Evolutionary conservation across 2,113 vertebrate genomes (phyloP).

Genomic region (Furnarius figulus): DNA sequence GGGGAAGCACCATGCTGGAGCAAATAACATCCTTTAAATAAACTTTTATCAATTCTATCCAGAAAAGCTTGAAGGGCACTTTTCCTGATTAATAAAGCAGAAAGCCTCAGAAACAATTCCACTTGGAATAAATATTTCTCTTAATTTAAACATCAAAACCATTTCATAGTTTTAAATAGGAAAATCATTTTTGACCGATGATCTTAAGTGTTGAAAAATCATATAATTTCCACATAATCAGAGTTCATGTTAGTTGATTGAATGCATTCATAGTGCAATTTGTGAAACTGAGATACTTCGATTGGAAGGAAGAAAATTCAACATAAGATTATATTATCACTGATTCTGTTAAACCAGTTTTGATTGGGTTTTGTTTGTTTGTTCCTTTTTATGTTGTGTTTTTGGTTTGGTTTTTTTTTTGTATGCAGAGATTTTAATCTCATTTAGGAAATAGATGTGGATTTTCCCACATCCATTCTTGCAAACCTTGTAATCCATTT

Average conservation of each 20-base stretch:
- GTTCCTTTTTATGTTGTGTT: no score
- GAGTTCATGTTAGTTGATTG: neutral
- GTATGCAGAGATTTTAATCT: neutral
- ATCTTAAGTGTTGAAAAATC: neutral
- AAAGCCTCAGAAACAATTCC: neutral
- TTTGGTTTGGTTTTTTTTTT: neutral
- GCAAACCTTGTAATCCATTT: neutral
- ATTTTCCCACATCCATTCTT: rapidly evolving
- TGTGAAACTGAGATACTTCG: neutral
- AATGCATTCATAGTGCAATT: neutral
- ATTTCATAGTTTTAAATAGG: neutral
- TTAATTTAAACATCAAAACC: neutral
- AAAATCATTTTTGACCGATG: neutral
- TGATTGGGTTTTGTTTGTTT: neutral
- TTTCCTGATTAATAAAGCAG: neutral
- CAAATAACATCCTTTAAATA: neutral
- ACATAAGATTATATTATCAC: neutral
- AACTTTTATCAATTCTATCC: neutral
- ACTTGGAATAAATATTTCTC: neutral
- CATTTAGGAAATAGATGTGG: neutral
- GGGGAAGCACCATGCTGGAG: neutral
- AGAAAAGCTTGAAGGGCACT: neutral
- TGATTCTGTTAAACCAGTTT: neutral
- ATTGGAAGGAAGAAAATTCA: neutral
- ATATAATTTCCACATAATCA: rapidly evolving